Base-by-base conservation (phyloP, 2,113 vertebrate genomes). In the Tiliqua scincoides region DNA sequence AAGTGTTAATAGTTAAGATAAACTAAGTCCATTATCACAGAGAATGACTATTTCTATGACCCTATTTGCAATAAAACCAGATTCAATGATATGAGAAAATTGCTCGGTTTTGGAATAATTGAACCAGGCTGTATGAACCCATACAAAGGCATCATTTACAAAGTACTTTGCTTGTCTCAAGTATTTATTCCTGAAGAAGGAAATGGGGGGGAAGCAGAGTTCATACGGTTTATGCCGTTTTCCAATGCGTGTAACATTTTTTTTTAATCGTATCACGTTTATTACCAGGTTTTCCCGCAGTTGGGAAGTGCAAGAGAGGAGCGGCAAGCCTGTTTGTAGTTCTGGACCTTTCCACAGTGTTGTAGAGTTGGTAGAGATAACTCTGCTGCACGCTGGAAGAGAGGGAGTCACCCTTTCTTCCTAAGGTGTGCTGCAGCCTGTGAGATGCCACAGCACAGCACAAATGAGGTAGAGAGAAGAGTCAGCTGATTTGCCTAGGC, bases 301-400 rank as follows among this genome's bases (percentile, higher is more conserved):
- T 96, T 87, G 96, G 96, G 72, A 97, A 96, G 93, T 96, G 95
- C 25, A 93, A 95, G 85, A 97, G 96, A 95, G 97, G 21, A 27
- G 71, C 18, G 21, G 14, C 23, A 6, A 1, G 95, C 95, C 32
- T 52, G 72, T 52, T 80, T 85, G 25, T 79, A 78, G 70, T 83
- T 70, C 89, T 86, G 95, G 93, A 82, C 84, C 67, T 57, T 93
- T 94, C 85, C 88, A 86, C 87, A 78, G 37, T 62, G 32, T 43
- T 73, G 27, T 40, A 52, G 20, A 35, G 9, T n/a, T 76, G 68
- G 40, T 32, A 30, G 27, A 14, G 17, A 63, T 40, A 2, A n/a
- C 43, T 48, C 43, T 48, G 8, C 4, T 48, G 43, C 43, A 8
- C 43, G 8, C 8, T 48, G 43, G 43, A 48, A 48, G 43, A 48